Conservation (phyloP, 1,140 invertebrate genomes). For the Cecropterus lyciades region DNA sequence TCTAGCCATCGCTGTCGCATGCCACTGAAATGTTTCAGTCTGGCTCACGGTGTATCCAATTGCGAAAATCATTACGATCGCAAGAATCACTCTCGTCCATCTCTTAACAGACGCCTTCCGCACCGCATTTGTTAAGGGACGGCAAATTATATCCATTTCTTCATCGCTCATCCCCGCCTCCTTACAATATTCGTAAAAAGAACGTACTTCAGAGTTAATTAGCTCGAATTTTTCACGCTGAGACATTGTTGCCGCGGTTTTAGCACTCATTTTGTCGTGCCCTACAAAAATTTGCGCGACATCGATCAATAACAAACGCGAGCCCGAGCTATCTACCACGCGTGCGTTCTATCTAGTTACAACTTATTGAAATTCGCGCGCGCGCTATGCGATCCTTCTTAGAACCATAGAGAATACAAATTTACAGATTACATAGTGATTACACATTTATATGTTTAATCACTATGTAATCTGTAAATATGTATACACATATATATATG, state of each 20-base stretch:
- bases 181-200: slow-evolving; percentile 87
- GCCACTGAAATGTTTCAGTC: slow-evolving; percentile 83
- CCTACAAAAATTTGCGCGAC: slow-evolving; percentile 48
- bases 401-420: slow-evolving; percentile 6
- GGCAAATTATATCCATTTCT: slow-evolving; percentile 88
- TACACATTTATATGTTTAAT: no score
- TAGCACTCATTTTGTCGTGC: slow-evolving; percentile 68
- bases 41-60: slow-evolving; percentile 80
- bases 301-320: slow-evolving; percentile 73
- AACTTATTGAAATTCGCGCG: slow-evolving; percentile 72
- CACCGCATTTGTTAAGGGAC: slow-evolving; percentile 86
- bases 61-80: slow-evolving; percentile 67
- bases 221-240: slow-evolving; percentile 80
- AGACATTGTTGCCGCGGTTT: slow-evolving; percentile 73
- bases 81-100: slow-evolving; percentile 70
- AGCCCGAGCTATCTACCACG: slow-evolving; percentile 35
- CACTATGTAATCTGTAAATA: not conserved
- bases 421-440: not conserved
- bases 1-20: slow-evolving; percentile 86
- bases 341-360: slow-evolving; percentile 44
- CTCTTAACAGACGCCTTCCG: slow-evolving; percentile 85
- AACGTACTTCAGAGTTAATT: slow-evolving; percentile 85
- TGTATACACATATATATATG: no score
- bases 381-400: slow-evolving; percentile 47
- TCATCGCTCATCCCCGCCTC: slow-evolving; percentile 88